phyloP scores from a whole-genome alignment of 2,888 invertebrate species.

The Plebejus melissa region DNA sequence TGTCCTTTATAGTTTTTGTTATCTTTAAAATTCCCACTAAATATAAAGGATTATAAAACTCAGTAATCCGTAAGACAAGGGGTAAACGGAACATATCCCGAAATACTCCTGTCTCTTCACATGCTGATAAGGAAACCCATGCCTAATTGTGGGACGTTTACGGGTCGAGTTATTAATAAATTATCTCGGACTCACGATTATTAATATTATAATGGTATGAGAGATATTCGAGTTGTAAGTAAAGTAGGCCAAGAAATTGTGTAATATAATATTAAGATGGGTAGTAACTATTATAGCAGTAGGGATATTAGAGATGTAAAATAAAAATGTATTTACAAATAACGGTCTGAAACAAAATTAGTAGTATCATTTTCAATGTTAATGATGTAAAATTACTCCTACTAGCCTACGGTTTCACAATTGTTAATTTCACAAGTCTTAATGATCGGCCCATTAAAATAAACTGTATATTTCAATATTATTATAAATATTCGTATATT shows the following conservation, averaged over 20 bases:
- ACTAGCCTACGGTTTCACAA: no score
- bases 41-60: conserved; percentile 15
- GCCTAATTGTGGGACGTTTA: conserved; percentile 18
- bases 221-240: background rate
- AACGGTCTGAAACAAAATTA: no score
- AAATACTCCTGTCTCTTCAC: conserved; percentile 10
- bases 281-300: background rate
- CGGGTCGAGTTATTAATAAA: conserved; percentile 14
- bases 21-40: background rate
- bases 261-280: background rate
- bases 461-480: no score
- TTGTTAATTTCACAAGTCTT: no score
- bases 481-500: no score
- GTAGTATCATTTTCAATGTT: no score
- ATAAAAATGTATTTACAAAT: background rate
- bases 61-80: conserved; percentile 8
- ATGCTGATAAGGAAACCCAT: conserved; percentile 14
- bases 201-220: background rate
- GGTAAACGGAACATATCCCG: background rate
- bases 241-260: background rate
- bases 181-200: conserved; percentile 4
- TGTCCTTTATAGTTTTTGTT: background rate
- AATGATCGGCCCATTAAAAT: no score
- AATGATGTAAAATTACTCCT: no score
- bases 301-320: no score